Evolutionary conservation across 2,888 invertebrate species (phyloP).

Genomic region (Spodoptera littoralis): DNA sequence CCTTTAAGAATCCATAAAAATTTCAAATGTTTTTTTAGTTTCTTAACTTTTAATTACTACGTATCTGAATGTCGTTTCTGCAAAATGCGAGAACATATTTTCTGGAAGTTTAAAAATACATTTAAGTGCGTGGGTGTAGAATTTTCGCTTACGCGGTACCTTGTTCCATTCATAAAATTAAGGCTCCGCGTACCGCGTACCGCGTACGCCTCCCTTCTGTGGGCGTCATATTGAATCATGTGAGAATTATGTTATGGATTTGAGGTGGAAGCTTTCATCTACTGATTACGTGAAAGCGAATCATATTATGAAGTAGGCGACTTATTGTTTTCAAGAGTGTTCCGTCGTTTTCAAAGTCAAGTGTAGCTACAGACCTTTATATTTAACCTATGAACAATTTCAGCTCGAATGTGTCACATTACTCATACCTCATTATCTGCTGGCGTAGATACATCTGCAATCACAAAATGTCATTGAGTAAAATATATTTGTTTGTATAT

Average conservation of each 20-base stretch:
- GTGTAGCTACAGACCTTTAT: neutral
- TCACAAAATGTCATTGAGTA: constrained; percentile 13
- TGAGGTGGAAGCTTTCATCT: constrained; percentile 11
- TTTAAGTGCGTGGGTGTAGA: constrained; percentile 31
- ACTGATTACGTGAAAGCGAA: neutral
- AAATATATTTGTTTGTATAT: constrained; percentile 16
- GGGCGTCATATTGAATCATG: constrained; percentile 6
- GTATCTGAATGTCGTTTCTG: neutral
- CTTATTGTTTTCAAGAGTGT: constrained; percentile 1
- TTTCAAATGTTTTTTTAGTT: constrained; percentile 3
- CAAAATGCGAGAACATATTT: neutral
- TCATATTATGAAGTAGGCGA: neutral
- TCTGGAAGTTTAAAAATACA: constrained; percentile 34
- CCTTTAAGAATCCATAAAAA: neutral
- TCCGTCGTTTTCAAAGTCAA: neutral
- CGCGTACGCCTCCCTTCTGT: constrained; percentile 20
- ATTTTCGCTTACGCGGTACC: constrained; percentile 22
- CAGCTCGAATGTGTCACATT: constrained; percentile 24
- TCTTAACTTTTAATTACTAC: neutral
- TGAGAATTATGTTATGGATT: constrained; percentile 18
- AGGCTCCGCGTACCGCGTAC: constrained; percentile 4
- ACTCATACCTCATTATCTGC: constrained; percentile 34
- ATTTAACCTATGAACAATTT: neutral
- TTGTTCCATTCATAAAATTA: constrained; percentile 34
- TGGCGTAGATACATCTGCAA: constrained; percentile 1